Evolutionary conservation across 2,888 invertebrate genomes (phyloP), one percentile per base, ranked within the genome.

Genomic region (Gortyna flavago): DNA sequence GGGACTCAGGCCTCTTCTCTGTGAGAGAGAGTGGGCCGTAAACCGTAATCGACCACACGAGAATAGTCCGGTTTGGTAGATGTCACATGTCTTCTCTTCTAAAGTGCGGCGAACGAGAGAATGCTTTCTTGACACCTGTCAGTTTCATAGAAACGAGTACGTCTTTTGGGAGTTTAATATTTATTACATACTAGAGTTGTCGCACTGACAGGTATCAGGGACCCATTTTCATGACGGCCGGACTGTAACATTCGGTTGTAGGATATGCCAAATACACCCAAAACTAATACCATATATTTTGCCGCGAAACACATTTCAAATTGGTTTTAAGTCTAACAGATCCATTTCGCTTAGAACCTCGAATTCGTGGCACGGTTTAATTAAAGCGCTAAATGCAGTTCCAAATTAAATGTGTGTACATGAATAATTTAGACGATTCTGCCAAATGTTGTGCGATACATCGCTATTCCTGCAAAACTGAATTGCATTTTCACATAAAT

Each of bases 351-450:
- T 76, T 78, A 72, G 70, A 79, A 78, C 48, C 29, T 62, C 57
- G 65, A 75, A 85, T 59, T 79, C 64, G 71, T 68, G 69, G 57
- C 72, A 79, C 77, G 67, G 62, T 87, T 87, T 85, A 84, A 87
- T 87, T 83, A 78, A 85, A 81, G 67, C 72, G 70, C 70, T 77
- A 84, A 79, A 82, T 79, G 69, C 64, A 86, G 70, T 81, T 44
- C 66, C 44, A 75, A 79, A 77, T 84, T 75, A 86, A 80, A 83
- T 78, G 71, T 80, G 74, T 82, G 51, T 68, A 80, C 73, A 74
- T 79, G 83, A 87, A 78, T 79, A 78, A 80, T 75, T 86, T 78
- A 72, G 61, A 70, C 35, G 54, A 59, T 66, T 68, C 71, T 72
- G 71, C 79, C 67, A 77, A 83, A 85, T 84, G 67, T 85, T 44